Percentiles rank a stretch among this genome's conserved stretches.
These are phyloP conservation scores for Hiodon tergisus DNA, from an alignment of 2,113 vertebrate species.

Conservation along the genomic window DNA sequence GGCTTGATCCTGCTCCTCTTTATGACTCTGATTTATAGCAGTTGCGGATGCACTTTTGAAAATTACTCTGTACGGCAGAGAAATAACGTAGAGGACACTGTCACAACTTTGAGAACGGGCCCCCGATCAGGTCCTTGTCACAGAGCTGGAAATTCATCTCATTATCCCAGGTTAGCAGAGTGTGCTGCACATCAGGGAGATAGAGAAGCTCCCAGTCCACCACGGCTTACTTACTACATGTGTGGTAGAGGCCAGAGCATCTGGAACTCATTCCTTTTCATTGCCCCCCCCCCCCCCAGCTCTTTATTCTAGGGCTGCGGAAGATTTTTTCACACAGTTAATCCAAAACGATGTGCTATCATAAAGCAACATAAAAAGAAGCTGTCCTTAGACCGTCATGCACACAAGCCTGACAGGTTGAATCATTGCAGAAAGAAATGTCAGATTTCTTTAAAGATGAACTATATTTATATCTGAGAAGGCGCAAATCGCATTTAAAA, in stretches of 20 bases:
- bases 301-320: conserved; percentile 50
- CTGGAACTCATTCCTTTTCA: conserved; percentile 61
- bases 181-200: conserved; percentile 12
- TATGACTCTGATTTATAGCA: not conserved
- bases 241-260: conserved; percentile 49
- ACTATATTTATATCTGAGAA: conserved; percentile 33
- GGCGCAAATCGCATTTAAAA: conserved; percentile 24
- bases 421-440: conserved; percentile 52
- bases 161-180: conserved; percentile 11
- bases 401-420: conserved; percentile 57
- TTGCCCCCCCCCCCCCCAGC: conserved; percentile 47
- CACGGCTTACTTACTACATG: conserved; percentile 45
- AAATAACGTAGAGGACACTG: not conserved
- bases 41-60: not conserved
- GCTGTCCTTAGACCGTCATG: conserved; percentile 46
- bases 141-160: not conserved
- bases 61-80: not conserved
- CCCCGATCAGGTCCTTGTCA: not conserved
- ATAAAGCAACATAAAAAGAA: conserved; percentile 59
- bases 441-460: conserved; percentile 39
- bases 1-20: not conserved
- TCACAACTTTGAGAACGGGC: not conserved
- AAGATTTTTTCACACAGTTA: conserved; percentile 57
- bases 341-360: conserved; percentile 53
- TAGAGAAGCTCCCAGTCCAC: conserved; percentile 9